These are phyloP conservation scores for Heteromyza rotundicornis DNA, from an alignment of 2,888 invertebrate genomes.

Conservation along the genomic window DNA sequence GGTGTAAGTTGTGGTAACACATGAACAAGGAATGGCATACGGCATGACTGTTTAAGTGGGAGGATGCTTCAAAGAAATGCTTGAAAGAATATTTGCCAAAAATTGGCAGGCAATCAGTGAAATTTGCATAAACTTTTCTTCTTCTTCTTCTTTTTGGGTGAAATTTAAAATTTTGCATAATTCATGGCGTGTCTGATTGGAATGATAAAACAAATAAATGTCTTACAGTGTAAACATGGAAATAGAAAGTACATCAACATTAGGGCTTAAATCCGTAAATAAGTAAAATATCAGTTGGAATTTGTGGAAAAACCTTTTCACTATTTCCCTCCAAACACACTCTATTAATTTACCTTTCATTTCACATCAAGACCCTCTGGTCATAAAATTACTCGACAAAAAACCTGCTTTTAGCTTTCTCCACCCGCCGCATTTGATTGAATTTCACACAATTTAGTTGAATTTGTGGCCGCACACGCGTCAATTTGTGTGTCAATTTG, in stretches of 20 bases:
- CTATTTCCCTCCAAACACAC: neutral
- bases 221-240: no score
- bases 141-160: no score
- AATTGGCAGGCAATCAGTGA: constrained; percentile 33
- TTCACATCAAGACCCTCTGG: neutral
- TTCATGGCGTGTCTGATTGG: no score
- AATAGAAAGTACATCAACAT: no score
- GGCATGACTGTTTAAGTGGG: neutral
- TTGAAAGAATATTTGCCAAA: constrained; percentile 26
- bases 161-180: no score
- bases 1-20: constrained; percentile 32
- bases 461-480: constrained; percentile 19
- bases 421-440: constrained; percentile 8
- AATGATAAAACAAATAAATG: no score
- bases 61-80: neutral
- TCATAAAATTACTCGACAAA: neutral
- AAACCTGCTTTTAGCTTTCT: neutral
- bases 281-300: neutral
- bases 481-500: constrained; percentile 25
- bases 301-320: neutral
- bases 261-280: neutral
- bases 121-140: constrained; percentile 38
- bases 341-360: constrained; percentile 14
- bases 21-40: neutral
- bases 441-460: constrained; percentile 22